Conservation (phyloP, 2,888 invertebrate species). For the Salpingus planirostris region DNA sequence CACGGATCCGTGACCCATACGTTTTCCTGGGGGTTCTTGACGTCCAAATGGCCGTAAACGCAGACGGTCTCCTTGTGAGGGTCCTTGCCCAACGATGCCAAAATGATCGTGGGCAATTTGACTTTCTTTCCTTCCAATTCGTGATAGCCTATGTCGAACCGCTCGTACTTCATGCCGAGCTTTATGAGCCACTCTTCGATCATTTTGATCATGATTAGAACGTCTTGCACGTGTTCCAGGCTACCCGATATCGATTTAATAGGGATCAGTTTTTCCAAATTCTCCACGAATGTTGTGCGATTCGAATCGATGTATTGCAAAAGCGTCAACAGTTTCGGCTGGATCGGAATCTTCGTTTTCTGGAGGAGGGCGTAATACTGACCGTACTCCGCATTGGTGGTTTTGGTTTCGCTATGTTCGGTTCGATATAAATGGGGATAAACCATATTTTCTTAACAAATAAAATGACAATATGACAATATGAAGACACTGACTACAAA, state of each 20-base stretch:
- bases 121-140: conserved; percentile 30
- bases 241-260: conserved; percentile 37
- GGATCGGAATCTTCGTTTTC: conserved; percentile 34
- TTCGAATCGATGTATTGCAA: conserved; percentile 39
- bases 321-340: conserved; percentile 34
- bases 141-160: conserved; percentile 36
- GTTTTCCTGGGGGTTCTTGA: conserved; percentile 31
- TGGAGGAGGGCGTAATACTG: conserved; percentile 30
- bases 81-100: conserved; percentile 34
- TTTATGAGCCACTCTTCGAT: conserved; percentile 36
- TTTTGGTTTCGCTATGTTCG: conserved; percentile 39
- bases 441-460: conserved; percentile 31
- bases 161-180: conserved; percentile 38
- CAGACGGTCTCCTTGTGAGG: conserved; percentile 37
- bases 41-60: conserved; percentile 40
- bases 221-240: conserved; percentile 27
- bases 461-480: too few relatives aligned
- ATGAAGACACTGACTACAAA: too few relatives aligned
- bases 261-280: conserved; percentile 34
- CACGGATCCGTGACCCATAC: conserved; percentile 40
- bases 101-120: conserved; percentile 36
- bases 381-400: conserved; percentile 36
- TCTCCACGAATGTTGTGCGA: conserved; percentile 27
- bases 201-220: conserved; percentile 34
- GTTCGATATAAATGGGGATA: conserved; percentile 38